Conservation (phyloP, 2,797 vertebrate genomes). For the Hypotaenidia philippensis region DNA sequence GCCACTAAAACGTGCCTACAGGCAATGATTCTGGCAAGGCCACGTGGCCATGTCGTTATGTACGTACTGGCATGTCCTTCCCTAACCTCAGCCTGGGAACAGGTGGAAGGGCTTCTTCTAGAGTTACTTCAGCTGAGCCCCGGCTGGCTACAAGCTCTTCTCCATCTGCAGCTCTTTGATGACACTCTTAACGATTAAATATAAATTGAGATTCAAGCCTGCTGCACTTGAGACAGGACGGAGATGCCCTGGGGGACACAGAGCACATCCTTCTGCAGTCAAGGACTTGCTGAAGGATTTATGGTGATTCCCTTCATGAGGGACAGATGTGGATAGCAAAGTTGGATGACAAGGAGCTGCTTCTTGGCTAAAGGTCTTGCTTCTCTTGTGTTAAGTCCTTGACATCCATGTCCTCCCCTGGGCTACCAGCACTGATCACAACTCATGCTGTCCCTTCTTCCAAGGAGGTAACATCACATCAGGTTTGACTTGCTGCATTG, state of each 20-base stretch:
- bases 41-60: rapidly evolving
- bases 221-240: background rate
- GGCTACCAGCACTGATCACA: background rate
- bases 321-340: background rate
- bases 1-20: rapidly evolving
- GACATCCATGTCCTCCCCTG: background rate
- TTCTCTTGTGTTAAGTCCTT: background rate
- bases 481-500: background rate
- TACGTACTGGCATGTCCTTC: background rate
- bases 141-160: background rate
- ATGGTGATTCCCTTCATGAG: background rate
- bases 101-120: slow-evolving; percentile 59
- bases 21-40: background rate
- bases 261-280: background rate
- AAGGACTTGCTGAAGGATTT: slow-evolving; percentile 37
- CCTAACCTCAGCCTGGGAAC: slow-evolving; percentile 27
- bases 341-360: background rate
- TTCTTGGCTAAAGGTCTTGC: background rate
- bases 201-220: background rate
- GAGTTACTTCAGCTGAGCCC: slow-evolving; percentile 56
- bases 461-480: background rate
- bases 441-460: background rate
- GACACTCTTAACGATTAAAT: background rate
- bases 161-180: background rate
- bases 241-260: background rate